Percentiles rank a stretch among this genome's conserved stretches.
These are phyloP conservation scores for Mus spicilegus DNA, from an alignment of 2,113 vertebrate species.

Conservation along the genomic window DNA sequence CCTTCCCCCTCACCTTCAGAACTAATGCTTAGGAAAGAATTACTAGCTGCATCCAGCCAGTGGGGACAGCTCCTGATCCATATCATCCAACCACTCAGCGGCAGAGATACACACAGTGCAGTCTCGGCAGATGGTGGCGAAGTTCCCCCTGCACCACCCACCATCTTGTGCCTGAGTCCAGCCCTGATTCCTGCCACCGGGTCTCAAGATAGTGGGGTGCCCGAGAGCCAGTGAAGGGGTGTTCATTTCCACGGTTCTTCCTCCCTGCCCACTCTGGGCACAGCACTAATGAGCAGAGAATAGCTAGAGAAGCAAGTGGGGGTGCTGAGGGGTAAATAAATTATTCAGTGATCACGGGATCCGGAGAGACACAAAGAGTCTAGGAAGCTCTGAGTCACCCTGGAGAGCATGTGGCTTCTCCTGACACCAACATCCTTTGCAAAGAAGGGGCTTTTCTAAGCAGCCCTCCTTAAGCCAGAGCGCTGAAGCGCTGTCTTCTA, in stretches of 20 bases:
- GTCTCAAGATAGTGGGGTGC: not conserved
- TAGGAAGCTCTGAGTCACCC: not conserved
- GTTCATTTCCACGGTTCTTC: not conserved
- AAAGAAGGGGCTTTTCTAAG: slow-evolving; percentile 21
- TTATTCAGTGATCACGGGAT: slow-evolving; percentile 14
- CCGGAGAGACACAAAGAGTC: not conserved
- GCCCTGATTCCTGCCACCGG: not conserved
- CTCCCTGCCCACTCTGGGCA: not conserved
- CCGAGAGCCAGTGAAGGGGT: not conserved
- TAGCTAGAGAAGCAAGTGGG: not conserved
- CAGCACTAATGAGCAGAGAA: slow-evolving; percentile 23
- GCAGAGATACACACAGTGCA: not conserved
- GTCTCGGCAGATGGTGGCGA: not conserved
- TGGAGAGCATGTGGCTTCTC: not conserved
- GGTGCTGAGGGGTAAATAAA: slow-evolving; percentile 32
- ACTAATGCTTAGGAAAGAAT: not conserved
- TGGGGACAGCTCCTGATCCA: not conserved
- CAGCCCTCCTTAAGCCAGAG: not conserved
- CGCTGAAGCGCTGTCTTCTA: not conserved
- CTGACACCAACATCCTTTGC: not conserved
- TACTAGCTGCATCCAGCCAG: not conserved
- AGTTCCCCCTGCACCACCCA: not conserved
- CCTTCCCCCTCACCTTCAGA: slow-evolving; percentile 1
- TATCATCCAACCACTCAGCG: not conserved
- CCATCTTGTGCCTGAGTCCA: not conserved